phyloP scores from a whole-genome alignment of 2,797 vertebrate species.

The Spondyliosoma cantharus region DNA sequence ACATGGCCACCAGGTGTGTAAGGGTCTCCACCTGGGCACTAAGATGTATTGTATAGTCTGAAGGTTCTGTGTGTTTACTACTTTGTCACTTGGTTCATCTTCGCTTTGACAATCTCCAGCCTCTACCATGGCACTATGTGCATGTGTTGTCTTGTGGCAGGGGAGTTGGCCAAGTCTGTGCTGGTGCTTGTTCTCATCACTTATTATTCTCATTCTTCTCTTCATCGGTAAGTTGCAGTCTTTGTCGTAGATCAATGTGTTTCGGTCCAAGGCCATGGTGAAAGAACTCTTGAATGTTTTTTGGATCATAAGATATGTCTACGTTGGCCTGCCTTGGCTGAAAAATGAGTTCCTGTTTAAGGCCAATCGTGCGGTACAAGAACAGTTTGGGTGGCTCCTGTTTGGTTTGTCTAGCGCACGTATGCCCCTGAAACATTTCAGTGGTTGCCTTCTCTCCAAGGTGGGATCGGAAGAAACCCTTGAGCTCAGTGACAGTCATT shows the following conservation, averaged over 20 bases:
- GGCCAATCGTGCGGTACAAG: not conserved
- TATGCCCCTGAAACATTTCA: not conserved
- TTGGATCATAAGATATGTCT: too few relatives aligned
- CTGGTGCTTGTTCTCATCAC: not conserved
- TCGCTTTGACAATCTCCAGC: not conserved
- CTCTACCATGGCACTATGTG: not conserved
- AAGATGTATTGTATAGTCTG: slow-evolving; percentile 28
- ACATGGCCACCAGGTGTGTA: slow-evolving; percentile 35
- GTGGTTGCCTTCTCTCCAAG: not conserved
- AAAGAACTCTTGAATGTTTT: too few relatives aligned
- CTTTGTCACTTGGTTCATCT: too few relatives aligned
- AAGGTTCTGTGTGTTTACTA: too few relatives aligned
- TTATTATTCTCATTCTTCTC: not conserved
- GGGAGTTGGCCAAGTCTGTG: not conserved
- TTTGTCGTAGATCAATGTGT: not conserved
- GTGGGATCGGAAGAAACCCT: not conserved
- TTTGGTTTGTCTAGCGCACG: not conserved
- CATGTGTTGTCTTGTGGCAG: not conserved
- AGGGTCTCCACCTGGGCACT: slow-evolving; percentile 19
- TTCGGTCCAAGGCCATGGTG: not conserved
- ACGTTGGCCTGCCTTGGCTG: too few relatives aligned
- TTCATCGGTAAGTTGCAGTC: not conserved
- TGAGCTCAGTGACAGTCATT: not conserved
- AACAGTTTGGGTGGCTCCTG: not conserved
- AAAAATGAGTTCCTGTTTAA: not conserved